Evolutionary conservation across 2,797 vertebrate species (phyloP).

Genomic region (Fistularia tabacaria): DNA sequence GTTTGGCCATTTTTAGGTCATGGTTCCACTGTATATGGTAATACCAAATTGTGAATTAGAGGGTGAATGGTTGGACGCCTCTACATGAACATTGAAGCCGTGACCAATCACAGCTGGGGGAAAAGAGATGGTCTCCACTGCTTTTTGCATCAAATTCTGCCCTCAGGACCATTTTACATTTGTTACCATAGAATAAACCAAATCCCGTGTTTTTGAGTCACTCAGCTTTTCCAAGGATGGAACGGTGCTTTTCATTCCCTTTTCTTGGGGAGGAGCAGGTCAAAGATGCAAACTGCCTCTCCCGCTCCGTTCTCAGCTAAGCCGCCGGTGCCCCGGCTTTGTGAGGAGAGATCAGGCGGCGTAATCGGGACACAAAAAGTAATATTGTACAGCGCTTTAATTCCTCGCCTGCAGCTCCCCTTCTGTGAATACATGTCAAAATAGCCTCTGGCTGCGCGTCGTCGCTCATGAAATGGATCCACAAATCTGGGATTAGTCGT

Average conservation of each 20-base stretch:
- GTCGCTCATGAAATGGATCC: slow-evolving; percentile 51
- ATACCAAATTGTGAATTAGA: too few relatives aligned
- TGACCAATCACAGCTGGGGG: too few relatives aligned
- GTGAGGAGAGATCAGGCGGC: slow-evolving; percentile 23
- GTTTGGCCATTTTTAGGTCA: too few relatives aligned
- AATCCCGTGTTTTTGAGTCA: too few relatives aligned
- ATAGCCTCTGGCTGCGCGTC: slow-evolving; percentile 40
- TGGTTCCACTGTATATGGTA: too few relatives aligned
- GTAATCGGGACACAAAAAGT: slow-evolving; percentile 48
- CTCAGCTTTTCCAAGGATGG: neutral
- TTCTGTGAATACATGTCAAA: slow-evolving; percentile 41
- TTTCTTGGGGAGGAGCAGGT: slow-evolving; percentile 2
- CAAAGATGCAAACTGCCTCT: slow-evolving; percentile 13
- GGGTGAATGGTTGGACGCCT: too few relatives aligned
- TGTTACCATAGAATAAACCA: neutral
- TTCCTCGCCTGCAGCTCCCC: slow-evolving; percentile 33
- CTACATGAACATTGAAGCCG: too few relatives aligned
- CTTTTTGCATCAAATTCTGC: too few relatives aligned
- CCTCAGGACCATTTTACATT: neutral
- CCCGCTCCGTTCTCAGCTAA: slow-evolving; percentile 13
- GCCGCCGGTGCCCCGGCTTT: slow-evolving; percentile 31
- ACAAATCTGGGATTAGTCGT: slow-evolving; percentile 59
- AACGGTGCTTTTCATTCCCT: slow-evolving; percentile 2
- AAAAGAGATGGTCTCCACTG: too few relatives aligned
- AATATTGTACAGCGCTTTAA: slow-evolving; percentile 39